Evolutionary conservation across 2,888 invertebrate species (phyloP).

Genomic region (Clitarchus hookeri): DNA sequence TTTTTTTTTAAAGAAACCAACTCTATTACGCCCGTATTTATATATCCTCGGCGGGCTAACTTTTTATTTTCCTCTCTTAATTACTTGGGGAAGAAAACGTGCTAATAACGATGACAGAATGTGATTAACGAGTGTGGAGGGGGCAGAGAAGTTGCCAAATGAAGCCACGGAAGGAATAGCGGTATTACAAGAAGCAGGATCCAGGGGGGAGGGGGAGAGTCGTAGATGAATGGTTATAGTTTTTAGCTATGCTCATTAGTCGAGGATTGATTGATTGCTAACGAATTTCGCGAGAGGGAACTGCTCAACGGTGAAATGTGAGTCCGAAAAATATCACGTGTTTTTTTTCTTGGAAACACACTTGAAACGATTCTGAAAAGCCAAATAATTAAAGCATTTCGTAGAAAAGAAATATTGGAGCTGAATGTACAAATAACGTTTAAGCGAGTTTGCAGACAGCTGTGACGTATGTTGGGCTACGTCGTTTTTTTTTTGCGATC

Average conservation of each 20-base stretch:
- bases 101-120: slow-evolving; percentile 14
- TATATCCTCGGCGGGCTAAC: background rate
- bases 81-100: background rate
- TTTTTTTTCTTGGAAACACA: no score
- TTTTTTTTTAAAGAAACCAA: slow-evolving; percentile 3
- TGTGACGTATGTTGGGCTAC: no score
- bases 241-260: background rate
- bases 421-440: no score
- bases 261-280: background rate
- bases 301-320: background rate
- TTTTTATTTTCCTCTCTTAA: slow-evolving; percentile 1
- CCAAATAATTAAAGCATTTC: no score
- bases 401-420: no score
- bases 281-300: background rate
- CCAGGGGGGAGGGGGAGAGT: background rate
- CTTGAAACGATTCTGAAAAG: no score
- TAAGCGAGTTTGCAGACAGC: no score
- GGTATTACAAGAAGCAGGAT: background rate
- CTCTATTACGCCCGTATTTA: background rate
- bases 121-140: background rate
- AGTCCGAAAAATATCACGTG: background rate
- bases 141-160: background rate
- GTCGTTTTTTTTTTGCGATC: no score
- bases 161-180: background rate
- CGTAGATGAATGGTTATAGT: background rate